Percentiles rank a stretch among this genome's conserved stretches.
These are phyloP conservation scores for Apotomis betuletana DNA, from an alignment of 2,888 invertebrate genomes.

Conservation along the genomic window DNA sequence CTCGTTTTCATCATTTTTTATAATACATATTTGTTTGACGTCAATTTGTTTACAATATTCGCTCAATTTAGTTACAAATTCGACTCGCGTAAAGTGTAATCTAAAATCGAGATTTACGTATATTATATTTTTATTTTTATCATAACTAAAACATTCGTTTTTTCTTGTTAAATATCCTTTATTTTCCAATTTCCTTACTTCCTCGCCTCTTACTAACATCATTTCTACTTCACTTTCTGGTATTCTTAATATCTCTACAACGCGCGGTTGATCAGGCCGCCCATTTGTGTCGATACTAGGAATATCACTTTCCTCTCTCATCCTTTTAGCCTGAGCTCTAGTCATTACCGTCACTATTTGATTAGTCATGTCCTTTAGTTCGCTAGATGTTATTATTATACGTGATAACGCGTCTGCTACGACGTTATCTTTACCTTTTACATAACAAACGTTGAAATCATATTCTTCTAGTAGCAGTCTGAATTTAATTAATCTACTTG, in stretches of 20 bases:
- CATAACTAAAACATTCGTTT: not conserved
- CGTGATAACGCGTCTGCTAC: conserved; percentile 32
- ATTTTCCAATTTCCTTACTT: not conserved
- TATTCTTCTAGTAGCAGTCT: conserved; percentile 41
- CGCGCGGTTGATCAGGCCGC: conserved; percentile 22
- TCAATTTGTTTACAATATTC: conserved; percentile 2
- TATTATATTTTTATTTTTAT: not conserved
- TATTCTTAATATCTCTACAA: conserved; percentile 12
- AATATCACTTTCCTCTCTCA: not conserved
- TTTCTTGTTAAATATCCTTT: not conserved
- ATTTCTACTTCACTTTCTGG: no score
- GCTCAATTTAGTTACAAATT: conserved; percentile 42
- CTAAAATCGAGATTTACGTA: conserved; percentile 59
- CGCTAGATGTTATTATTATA: not conserved
- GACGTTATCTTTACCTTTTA: conserved; percentile 3
- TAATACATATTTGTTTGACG: conserved; percentile 9
- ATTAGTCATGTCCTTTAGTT: conserved; percentile 19
- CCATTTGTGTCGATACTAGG: not conserved
- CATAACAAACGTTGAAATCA: conserved; percentile 18
- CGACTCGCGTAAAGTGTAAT: conserved; percentile 43
- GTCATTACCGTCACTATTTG: conserved; percentile 8
- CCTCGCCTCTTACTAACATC: not conserved
- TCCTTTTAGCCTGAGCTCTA: conserved; percentile 6
- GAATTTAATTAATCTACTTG: conserved; percentile 15
- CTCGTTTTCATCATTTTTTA: conserved; percentile 12